Evolutionary conservation across 2,113 vertebrate species (phyloP).

Genomic region (Reinhardtius hippoglossoides): DNA sequence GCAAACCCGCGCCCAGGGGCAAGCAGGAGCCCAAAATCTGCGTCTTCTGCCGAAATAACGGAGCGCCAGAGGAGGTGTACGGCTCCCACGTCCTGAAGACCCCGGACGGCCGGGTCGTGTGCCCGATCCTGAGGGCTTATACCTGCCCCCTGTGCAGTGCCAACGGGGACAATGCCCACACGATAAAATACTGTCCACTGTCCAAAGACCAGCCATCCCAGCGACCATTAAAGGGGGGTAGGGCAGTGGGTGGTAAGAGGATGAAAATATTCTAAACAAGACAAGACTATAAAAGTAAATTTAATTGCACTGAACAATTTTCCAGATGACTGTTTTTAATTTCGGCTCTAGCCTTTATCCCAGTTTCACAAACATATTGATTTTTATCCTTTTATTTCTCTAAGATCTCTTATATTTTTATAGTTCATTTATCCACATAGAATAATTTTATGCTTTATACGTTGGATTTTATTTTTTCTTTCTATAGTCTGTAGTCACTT

Average conservation of each 20-base stretch:
- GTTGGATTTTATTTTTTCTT: slow-evolving; percentile 77
- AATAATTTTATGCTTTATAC: slow-evolving; percentile 83
- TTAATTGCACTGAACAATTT: slow-evolving; percentile 87
- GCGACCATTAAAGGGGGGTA: slow-evolving; percentile 84
- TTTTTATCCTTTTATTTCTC: slow-evolving; percentile 64
- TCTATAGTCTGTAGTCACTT: slow-evolving; percentile 79
- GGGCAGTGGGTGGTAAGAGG: slow-evolving; percentile 87
- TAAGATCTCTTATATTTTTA: slow-evolving; percentile 86
- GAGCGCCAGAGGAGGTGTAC: slow-evolving; percentile 87
- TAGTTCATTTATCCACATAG: slow-evolving; percentile 86
- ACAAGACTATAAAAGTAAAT: slow-evolving; percentile 71
- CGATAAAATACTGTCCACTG: slow-evolving; percentile 88
- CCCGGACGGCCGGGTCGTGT: slow-evolving; percentile 85
- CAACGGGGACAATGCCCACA: slow-evolving; percentile 88
- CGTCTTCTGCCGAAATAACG: slow-evolving; percentile 89
- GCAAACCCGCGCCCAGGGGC: slow-evolving; percentile 76
- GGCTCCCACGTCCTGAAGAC: slow-evolving; percentile 88
- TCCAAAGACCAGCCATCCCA: slow-evolving; percentile 86
- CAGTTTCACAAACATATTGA: slow-evolving; percentile 78
- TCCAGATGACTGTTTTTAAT: slow-evolving; percentile 84
- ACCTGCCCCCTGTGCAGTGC: slow-evolving; percentile 88
- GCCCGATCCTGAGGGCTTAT: slow-evolving; percentile 86
- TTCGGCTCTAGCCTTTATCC: slow-evolving; percentile 76
- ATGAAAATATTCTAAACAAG: slow-evolving; percentile 84
- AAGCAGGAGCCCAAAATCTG: slow-evolving; percentile 88